Conservation (phyloP, 2,888 invertebrate species). For the Rhogogaster chlorosoma region DNA sequence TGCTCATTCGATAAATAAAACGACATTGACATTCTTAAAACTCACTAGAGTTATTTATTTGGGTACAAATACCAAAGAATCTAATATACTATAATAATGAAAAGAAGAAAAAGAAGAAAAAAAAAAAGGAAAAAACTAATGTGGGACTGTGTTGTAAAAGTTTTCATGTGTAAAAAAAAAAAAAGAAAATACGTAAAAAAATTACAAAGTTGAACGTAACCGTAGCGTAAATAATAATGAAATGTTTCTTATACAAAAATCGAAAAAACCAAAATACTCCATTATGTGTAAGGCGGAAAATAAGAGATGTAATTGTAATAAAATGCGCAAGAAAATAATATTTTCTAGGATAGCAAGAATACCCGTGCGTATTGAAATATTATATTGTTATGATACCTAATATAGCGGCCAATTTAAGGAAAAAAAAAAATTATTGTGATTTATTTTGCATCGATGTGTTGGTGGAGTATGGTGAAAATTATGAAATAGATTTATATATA, state of each 20-base stretch:
- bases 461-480: constrained; percentile 51
- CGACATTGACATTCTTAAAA: not conserved
- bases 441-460: constrained; percentile 72
- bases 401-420: constrained; percentile 66
- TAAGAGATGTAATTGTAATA: constrained; percentile 54
- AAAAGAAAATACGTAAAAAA: not conserved
- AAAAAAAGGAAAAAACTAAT: not conserved
- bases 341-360: constrained; percentile 54
- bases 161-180: constrained; percentile 10
- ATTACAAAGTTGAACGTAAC: constrained; percentile 47
- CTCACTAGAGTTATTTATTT: constrained; percentile 1
- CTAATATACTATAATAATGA: constrained; percentile 2
- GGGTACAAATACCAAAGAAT: constrained; percentile 18
- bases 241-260: constrained; percentile 50
- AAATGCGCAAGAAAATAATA: constrained; percentile 55
- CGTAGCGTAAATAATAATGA: constrained; percentile 40
- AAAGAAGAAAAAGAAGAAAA: not conserved
- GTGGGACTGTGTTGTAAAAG: constrained; percentile 2
- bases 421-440: constrained; percentile 70
- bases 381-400: constrained; percentile 62
- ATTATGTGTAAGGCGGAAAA: constrained; percentile 61
- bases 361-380: constrained; percentile 53
- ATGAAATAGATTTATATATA: constrained; percentile 63
- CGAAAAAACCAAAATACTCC: constrained; percentile 66
- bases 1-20: not conserved